Percentiles rank a stretch among this genome's conserved stretches.
Conservation (phyloP, 2,113 vertebrate species). For the Cynoglossus semilaevis region DNA sequence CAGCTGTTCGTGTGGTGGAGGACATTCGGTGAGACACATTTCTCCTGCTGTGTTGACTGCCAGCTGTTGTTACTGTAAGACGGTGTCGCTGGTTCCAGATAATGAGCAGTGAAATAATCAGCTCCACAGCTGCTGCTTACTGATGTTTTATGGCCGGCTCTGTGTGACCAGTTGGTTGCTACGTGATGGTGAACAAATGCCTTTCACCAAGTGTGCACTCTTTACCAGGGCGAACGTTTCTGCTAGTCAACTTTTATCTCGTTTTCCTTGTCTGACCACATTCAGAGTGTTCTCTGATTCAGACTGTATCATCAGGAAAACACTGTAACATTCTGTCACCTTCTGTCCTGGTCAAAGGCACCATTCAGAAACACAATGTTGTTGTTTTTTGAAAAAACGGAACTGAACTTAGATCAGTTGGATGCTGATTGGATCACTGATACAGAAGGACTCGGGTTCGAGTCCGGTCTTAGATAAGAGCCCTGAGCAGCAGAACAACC, state of each 20-base stretch:
- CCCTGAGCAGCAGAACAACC: too few species aligned
- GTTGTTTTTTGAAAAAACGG: neutral
- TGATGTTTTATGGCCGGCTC: slow-evolving; percentile 42
- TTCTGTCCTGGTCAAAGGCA: neutral
- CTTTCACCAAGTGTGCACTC: slow-evolving; percentile 13
- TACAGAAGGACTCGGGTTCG: too few species aligned
- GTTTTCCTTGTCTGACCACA: neutral
- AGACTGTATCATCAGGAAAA: neutral
- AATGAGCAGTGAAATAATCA: slow-evolving; percentile 20
- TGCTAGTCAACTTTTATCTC: slow-evolving; percentile 3
- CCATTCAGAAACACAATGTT: neutral
- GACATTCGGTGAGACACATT: too few species aligned
- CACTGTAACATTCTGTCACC: neutral
- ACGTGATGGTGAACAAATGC: slow-evolving; percentile 37
- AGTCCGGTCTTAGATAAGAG: too few species aligned
- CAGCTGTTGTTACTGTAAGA: slow-evolving; percentile 20
- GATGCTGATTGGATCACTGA: too few species aligned
- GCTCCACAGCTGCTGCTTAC: slow-evolving; percentile 16
- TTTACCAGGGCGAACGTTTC: slow-evolving; percentile 11
- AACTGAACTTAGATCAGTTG: too few species aligned
- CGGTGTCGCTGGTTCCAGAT: neutral
- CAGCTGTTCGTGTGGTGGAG: neutral
- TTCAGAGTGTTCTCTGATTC: neutral
- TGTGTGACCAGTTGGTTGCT: slow-evolving; percentile 43
- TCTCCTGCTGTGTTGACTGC: neutral